These are phyloP conservation scores for Melanostoma scalare DNA, from an alignment of 2,888 invertebrate species.

Conservation along the genomic window DNA sequence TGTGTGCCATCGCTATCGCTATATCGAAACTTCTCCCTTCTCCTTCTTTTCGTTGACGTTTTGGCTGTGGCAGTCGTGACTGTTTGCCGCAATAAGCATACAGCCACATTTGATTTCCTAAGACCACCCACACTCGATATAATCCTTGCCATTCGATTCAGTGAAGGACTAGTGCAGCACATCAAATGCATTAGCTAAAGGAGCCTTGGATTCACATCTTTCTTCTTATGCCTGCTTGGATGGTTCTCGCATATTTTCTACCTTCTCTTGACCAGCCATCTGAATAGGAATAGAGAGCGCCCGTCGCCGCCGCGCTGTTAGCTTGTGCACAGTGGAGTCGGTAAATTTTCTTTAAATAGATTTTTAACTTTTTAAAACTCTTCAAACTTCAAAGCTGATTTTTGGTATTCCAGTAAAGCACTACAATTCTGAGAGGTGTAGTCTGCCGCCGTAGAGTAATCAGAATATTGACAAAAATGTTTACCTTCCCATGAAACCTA, in stretches of 20 bases:
- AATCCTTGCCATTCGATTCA: conserved; percentile 63
- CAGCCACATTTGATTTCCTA: conserved; percentile 66
- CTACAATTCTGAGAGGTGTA: neutral
- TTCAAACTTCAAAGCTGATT: no score
- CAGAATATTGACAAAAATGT: no score
- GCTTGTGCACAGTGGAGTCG: conserved; percentile 39
- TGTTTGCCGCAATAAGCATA: conserved; percentile 68
- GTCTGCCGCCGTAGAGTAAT: no score
- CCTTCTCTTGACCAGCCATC: conserved; percentile 46
- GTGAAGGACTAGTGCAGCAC: conserved; percentile 51
- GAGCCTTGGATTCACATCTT: conserved; percentile 60
- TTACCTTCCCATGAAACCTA: no score
- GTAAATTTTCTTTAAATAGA: neutral
- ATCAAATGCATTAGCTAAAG: conserved; percentile 70
- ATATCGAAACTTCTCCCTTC: conserved; percentile 1
- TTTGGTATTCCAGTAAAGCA: no score
- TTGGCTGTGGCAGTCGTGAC: conserved; percentile 53
- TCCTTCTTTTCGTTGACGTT: conserved; percentile 16
- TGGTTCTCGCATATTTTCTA: conserved; percentile 52
- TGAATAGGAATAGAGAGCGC: conserved; percentile 24
- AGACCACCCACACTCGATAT: conserved; percentile 71
- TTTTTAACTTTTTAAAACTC: neutral
- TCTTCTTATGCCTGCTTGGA: conserved; percentile 63
- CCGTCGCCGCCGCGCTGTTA: neutral
- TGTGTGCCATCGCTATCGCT: conserved; percentile 36